Base-by-base conservation (phyloP, 2,888 invertebrate genomes). In the Prosapia bicincta region DNA sequence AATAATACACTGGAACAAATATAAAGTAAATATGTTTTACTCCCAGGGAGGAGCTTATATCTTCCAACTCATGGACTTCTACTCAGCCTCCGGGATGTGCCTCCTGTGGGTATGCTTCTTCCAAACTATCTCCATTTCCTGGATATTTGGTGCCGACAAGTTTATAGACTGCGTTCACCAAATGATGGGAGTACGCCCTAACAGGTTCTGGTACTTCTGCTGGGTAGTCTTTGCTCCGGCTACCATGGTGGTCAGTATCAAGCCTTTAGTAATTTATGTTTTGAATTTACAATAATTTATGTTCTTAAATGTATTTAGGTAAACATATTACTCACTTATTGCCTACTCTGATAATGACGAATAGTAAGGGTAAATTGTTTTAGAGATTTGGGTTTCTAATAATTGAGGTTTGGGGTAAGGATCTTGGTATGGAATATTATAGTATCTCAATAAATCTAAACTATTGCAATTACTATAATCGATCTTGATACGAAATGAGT, bases 21-120 rank as follows among this genome's bases (percentile, higher is more conserved):
- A n/a, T n/a, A n/a, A n/a, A n/a, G n/a, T n/a, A n/a, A n/a, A n/a
- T n/a, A n/a, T n/a, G n/a, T n/a, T n/a, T n/a, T n/a, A n/a, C n/a
- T n/a, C n/a, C n/a, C n/a, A 87, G 86, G 86, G 86, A 0, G 86
- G 86, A 32, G 84, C 85, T 25, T 86, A 85, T 75, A 83, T 86
- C 72, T 86, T 86, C 79, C 86, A 86, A 80, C 78, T 86, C 73
- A 86, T 86, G 86, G 86, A 86, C 78, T 88, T 87, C 81, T 89
- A 89, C 80, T 88, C 88, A 3, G 89, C 88, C 3, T 88, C 88
- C 78, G 88, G 89, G 10, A 87, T 89, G 86, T 88, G 88, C 5
- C 84, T 89, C 73, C 83, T 89, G 13, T 89, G 89, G 88, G 88
- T 89, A 0, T 89, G 89, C 79, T 89, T 89, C 83, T 89, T 89